phyloP scores from a whole-genome alignment of 2,888 invertebrate species.

The Dynastes grantii region DNA sequence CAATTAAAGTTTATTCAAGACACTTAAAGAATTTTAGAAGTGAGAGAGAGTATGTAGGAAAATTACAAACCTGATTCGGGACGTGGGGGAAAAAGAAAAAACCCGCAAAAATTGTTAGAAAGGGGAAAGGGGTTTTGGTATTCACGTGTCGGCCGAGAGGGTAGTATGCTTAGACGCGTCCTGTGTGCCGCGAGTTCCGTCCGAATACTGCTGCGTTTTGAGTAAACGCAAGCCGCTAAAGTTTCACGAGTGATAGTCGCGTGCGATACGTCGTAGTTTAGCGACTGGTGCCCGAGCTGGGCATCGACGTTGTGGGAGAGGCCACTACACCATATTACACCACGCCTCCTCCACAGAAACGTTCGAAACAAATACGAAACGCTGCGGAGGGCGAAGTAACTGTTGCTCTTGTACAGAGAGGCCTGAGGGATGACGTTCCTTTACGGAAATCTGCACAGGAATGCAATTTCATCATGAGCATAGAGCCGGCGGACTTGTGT shows the following conservation, averaged over 20 bases:
- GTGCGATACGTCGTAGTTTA: conserved; percentile 57
- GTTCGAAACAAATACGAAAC: conserved; percentile 67
- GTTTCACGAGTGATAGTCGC: conserved; percentile 56
- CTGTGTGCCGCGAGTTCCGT: conserved; percentile 41
- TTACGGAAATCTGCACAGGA: conserved; percentile 72
- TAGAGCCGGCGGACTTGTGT: conserved; percentile 63
- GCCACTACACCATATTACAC: conserved; percentile 62
- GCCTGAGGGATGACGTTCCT: conserved; percentile 64
- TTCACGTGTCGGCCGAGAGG: conserved; percentile 30
- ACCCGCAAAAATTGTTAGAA: conserved; percentile 12
- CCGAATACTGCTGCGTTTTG: conserved; percentile 51
- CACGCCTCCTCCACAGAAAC: conserved; percentile 65
- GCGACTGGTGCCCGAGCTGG: conserved; percentile 63
- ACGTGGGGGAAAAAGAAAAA: conserved; percentile 16
- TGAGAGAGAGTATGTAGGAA: conserved; percentile 24
- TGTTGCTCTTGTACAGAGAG: conserved; percentile 68
- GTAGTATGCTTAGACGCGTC: conserved; percentile 7
- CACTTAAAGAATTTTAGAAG: background rate
- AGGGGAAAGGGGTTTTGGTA: no score
- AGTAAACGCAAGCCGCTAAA: conserved; percentile 44
- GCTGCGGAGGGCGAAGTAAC: conserved; percentile 65
- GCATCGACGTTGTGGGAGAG: conserved; percentile 66
- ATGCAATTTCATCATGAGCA: conserved; percentile 71
- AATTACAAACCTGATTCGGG: conserved; percentile 42
- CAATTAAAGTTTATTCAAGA: background rate